Base-by-base conservation (phyloP, 2,797 vertebrate genomes). In the Chelonia mydas region DNA sequence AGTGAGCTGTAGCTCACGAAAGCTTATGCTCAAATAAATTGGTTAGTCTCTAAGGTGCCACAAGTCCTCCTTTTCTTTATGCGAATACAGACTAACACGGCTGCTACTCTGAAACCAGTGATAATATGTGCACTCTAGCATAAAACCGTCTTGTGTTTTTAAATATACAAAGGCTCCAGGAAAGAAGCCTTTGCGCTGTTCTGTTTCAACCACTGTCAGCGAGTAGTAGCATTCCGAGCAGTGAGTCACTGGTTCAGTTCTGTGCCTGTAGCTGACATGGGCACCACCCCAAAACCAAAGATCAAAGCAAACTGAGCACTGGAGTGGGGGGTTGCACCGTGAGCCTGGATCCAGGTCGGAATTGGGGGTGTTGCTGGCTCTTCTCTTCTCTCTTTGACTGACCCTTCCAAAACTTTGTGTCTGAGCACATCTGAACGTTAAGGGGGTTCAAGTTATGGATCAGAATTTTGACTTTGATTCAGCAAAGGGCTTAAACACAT, bases 31-130 rank as follows among this genome's bases (percentile, higher is more conserved):
- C n/a, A n/a, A n/a, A n/a, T n/a, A n/a, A n/a, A n/a, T n/a, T n/a
- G n/a, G n/a, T n/a, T n/a, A n/a, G n/a, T n/a, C n/a, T n/a, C n/a
- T n/a, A n/a, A n/a, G n/a, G n/a, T n/a, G n/a, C n/a, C n/a, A n/a
- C n/a, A n/a, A n/a, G n/a, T n/a, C n/a, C n/a, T n/a, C n/a, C n/a
- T n/a, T n/a, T n/a, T n/a, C n/a, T n/a, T n/a, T n/a, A n/a, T n/a
- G n/a, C n/a, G n/a, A n/a, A n/a, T n/a, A n/a, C n/a, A n/a, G n/a
- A n/a, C n/a, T n/a, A n/a, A n/a, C n/a, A n/a, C n/a, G n/a, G n/a
- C n/a, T n/a, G n/a, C n/a, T n/a, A n/a, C n/a, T n/a, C n/a, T n/a
- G 81, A 89, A 95, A 77, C 11, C 10, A 80, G 82, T 83, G 94
- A 94, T 65, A 88, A 33, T 47, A 53, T 82, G 57, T 88, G 61